These are phyloP conservation scores for Clunio marinus DNA, from an alignment of 2,888 invertebrate species.

Conservation along the genomic window DNA sequence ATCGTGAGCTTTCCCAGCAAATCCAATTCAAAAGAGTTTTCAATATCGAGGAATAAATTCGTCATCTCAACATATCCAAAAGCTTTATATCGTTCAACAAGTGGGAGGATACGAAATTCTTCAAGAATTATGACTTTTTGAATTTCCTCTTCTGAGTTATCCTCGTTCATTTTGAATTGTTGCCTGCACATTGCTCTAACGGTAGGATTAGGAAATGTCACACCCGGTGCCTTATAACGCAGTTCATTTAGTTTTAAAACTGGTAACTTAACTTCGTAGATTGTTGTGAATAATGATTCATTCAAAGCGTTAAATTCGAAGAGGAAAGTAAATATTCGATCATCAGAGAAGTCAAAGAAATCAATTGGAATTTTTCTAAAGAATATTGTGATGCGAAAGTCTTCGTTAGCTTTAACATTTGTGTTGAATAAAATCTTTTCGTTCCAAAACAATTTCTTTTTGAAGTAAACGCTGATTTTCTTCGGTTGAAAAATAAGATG, in stretches of 20 bases:
- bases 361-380: not conserved
- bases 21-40: not conserved
- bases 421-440: too few species aligned
- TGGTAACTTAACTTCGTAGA: not conserved
- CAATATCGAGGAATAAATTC: not conserved
- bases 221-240: not conserved
- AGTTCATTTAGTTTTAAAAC: not conserved
- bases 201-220: not conserved
- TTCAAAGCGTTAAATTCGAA: not conserved
- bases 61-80: not conserved
- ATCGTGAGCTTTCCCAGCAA: not conserved
- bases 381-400: not conserved
- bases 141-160: not conserved
- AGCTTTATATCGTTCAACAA: not conserved
- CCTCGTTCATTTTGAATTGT: not conserved
- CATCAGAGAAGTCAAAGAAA: not conserved
- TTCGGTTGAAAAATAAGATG: not conserved
- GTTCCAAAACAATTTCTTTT: too few species aligned
- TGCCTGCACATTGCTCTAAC: not conserved
- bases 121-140: not conserved
- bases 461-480: too few species aligned
- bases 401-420: not conserved
- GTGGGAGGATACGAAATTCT: not conserved
- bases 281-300: not conserved
- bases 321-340: not conserved